Conservation (phyloP, 2,888 invertebrate species). For the Noctua janthe region DNA sequence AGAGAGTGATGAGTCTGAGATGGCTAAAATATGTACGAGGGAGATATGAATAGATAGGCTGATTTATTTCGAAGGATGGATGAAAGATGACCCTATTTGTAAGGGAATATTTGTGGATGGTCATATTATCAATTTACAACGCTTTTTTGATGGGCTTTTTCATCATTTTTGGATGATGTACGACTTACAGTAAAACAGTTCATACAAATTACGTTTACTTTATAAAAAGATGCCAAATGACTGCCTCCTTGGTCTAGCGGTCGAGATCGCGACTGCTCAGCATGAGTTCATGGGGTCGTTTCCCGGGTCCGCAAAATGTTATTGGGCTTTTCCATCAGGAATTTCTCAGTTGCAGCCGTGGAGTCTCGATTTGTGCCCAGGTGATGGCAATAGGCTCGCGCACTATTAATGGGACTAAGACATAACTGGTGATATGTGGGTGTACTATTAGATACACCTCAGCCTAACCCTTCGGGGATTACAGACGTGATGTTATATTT, state of each 20-base stretch:
- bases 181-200: neutral
- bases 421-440: too few relatives aligned
- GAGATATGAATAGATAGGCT: constrained; percentile 41
- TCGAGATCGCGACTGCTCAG: too few relatives aligned
- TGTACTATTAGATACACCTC: too few relatives aligned
- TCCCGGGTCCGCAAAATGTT: too few relatives aligned
- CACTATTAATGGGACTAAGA: too few relatives aligned
- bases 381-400: too few relatives aligned
- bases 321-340: too few relatives aligned
- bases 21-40: constrained; percentile 39
- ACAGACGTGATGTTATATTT: neutral
- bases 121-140: neutral
- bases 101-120: neutral
- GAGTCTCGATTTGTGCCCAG: too few relatives aligned
- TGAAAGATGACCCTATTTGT: constrained; percentile 32
- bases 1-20: constrained; percentile 37
- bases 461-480: too few relatives aligned
- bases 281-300: too few relatives aligned
- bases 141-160: neutral
- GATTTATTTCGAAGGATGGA: constrained; percentile 11
- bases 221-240: neutral
- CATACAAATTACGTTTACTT: neutral
- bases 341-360: too few relatives aligned
- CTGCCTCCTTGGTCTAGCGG: too few relatives aligned
- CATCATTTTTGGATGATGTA: neutral